These are phyloP conservation scores for Antitype chi DNA, from an alignment of 2,888 invertebrate species.

Conservation along the genomic window DNA sequence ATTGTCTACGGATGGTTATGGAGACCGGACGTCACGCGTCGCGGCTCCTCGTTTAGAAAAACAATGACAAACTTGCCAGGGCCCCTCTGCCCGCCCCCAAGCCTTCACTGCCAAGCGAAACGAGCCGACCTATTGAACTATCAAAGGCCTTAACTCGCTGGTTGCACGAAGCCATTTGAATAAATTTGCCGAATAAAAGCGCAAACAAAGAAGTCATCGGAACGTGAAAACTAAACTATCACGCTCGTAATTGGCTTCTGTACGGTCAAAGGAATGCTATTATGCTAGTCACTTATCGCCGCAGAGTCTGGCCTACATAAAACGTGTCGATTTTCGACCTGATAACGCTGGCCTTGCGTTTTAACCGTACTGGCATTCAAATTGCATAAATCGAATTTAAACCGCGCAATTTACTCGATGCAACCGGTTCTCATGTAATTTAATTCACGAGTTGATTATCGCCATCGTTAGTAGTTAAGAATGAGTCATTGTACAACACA, in stretches of 20 bases:
- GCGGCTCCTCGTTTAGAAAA: conserved; percentile 75
- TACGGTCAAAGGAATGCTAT: conserved; percentile 82
- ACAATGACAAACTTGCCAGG: conserved; percentile 73
- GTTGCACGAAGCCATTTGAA: conserved; percentile 77
- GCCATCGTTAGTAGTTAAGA: conserved; percentile 73
- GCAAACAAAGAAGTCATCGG: conserved; percentile 81
- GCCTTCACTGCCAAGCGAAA: conserved; percentile 63
- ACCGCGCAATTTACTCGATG: conserved; percentile 81
- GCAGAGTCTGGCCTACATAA: conserved; percentile 85
- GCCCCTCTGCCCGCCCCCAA: conserved; percentile 65
- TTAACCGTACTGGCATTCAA: conserved; percentile 84
- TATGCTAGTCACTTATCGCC: conserved; percentile 81
- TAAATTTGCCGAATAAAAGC: conserved; percentile 81
- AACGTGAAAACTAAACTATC: conserved; percentile 88
- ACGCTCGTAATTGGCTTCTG: conserved; percentile 85
- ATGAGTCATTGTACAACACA: conserved; percentile 79
- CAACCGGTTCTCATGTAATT: conserved; percentile 84
- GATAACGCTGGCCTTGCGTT: conserved; percentile 87
- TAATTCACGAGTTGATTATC: conserved; percentile 78
- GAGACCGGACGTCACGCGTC: conserved; percentile 82
- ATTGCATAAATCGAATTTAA: conserved; percentile 84
- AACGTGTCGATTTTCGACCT: conserved; percentile 86
- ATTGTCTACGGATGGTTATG: conserved; percentile 79
- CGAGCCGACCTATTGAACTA: conserved; percentile 77
- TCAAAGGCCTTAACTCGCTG: conserved; percentile 74